These are phyloP conservation scores for Cromileptes altivelis DNA, from an alignment of 2,113 vertebrate species.

Conservation along the genomic window DNA sequence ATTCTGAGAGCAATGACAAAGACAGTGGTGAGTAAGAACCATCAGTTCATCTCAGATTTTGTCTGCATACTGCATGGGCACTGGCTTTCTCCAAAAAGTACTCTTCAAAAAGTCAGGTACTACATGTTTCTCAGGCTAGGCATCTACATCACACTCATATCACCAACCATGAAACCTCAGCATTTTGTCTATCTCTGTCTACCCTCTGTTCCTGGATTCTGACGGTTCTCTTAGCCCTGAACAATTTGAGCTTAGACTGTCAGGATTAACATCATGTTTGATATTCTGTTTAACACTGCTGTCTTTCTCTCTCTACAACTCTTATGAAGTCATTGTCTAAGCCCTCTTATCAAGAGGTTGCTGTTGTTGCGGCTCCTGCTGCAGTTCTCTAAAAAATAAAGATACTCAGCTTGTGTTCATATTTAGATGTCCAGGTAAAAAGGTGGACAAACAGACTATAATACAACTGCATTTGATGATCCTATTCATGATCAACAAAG, in stretches of 20 bases:
- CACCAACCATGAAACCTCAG: background rate
- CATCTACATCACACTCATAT: background rate
- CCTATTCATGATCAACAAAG: background rate
- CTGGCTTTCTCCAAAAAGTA: background rate
- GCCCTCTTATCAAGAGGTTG: background rate
- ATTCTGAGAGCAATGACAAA: background rate
- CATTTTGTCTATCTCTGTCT: background rate
- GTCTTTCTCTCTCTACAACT: background rate
- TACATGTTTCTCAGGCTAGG: background rate
- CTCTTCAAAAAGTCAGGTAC: background rate
- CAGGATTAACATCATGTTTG: conserved; percentile 9
- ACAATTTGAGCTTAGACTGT: background rate
- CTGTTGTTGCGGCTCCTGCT: background rate
- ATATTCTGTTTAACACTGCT: conserved; percentile 18
- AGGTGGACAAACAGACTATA: too few species aligned
- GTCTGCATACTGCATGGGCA: background rate
- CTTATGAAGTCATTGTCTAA: background rate
- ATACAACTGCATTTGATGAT: background rate
- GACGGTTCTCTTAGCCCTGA: background rate
- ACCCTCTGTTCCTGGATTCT: background rate
- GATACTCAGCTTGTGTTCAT: background rate
- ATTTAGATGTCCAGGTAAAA: background rate
- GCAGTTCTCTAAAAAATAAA: background rate
- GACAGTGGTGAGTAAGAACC: background rate
- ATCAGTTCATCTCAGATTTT: background rate